Conservation (phyloP, 1,140 invertebrate species). For the Microplitis mediator region DNA sequence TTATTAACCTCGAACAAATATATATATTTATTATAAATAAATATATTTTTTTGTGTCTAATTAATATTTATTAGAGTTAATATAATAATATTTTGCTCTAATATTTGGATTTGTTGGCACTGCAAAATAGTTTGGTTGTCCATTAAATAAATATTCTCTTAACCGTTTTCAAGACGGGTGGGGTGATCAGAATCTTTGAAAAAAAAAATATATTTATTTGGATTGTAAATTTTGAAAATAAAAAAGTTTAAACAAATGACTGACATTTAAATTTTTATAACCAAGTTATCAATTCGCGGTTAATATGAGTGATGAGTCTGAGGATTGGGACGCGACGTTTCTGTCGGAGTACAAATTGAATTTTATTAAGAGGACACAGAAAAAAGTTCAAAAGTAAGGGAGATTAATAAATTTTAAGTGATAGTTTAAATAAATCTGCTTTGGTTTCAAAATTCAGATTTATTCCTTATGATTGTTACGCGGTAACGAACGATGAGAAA, state of each 20-base stretch:
- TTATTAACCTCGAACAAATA: no score
- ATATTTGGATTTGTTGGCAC: no score
- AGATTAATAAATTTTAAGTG: not conserved
- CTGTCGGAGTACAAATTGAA: not conserved
- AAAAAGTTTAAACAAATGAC: not conserved
- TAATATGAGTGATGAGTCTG: not conserved
- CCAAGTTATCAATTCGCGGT: no score
- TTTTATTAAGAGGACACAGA: no score
- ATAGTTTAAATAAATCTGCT: not conserved
- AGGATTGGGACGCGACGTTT: not conserved
- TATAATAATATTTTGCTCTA: no score
- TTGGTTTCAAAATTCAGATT: not conserved
- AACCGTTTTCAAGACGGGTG: no score
- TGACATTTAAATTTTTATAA: not conserved
- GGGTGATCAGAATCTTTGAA: constrained; percentile 20
- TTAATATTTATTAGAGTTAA: no score
- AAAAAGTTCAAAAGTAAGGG: not conserved
- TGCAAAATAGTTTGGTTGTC: no score
- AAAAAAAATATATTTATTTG: not conserved
- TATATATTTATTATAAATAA: no score
- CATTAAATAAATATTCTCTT: no score
- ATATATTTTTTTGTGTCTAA: no score
- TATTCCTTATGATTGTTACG: constrained; percentile 20
- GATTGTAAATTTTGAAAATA: not conserved
- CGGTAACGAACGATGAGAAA: not conserved